These are phyloP conservation scores for Octonoba sinensis DNA, from an alignment of 2,888 invertebrate species.

Conservation along the genomic window DNA sequence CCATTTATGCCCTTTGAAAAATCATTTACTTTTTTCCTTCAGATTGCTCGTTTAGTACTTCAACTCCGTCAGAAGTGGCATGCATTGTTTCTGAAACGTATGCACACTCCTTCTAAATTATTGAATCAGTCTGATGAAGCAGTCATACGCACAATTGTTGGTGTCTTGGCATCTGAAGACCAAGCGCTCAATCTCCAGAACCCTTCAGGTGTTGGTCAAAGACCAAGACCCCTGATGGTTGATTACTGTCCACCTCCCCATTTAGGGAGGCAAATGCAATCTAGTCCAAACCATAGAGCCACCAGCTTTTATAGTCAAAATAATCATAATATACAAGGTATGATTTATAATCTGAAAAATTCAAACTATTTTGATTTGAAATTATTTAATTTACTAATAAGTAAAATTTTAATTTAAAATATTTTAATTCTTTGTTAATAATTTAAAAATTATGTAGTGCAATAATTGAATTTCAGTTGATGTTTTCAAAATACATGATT, in stretches of 20 bases:
- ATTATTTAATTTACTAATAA: too few relatives aligned
- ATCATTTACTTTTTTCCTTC: not conserved
- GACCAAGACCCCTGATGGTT: constrained; percentile 79
- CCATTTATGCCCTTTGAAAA: not conserved
- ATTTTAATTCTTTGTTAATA: too few relatives aligned
- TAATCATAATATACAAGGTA: constrained; percentile 4
- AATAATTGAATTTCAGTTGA: too few relatives aligned
- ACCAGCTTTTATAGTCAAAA: constrained; percentile 1
- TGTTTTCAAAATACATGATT: too few relatives aligned
- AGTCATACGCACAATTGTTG: constrained; percentile 78
- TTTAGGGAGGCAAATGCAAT: constrained; percentile 12
- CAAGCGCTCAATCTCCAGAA: constrained; percentile 79
- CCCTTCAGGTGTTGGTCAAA: constrained; percentile 82
- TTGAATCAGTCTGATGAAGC: constrained; percentile 77
- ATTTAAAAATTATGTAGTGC: too few relatives aligned
- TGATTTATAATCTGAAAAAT: too few relatives aligned
- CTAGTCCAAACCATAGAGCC: constrained; percentile 39
- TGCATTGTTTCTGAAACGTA: constrained; percentile 77
- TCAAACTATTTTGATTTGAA: too few relatives aligned
- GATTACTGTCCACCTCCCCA: constrained; percentile 70
- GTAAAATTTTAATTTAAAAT: too few relatives aligned
- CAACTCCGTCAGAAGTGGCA: constrained; percentile 82
- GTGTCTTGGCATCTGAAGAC: constrained; percentile 81
- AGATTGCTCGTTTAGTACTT: constrained; percentile 76
- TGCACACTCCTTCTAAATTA: constrained; percentile 72